Base-by-base conservation (phyloP, 2,888 invertebrate species). In the Hydriomena furcata region DNA sequence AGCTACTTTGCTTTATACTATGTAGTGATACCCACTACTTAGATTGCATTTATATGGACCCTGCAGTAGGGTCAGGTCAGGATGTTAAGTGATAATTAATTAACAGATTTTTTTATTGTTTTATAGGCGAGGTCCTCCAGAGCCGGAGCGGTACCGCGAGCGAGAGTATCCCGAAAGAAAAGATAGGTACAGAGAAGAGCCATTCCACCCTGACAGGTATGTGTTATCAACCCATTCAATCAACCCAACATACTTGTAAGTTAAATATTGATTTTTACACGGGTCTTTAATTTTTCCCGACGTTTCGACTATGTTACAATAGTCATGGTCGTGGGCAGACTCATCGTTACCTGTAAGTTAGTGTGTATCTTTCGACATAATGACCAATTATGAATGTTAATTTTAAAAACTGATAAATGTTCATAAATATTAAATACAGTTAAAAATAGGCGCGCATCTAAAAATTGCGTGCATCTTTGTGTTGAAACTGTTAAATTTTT, bases 151-250 rank as follows among this genome's bases (percentile, higher is more conserved):
- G 36, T 84, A 70, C 68, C 78, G 76, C 11, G 53, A 53, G 23
- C 68, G 69, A 1, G 84, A 84, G 52, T 82, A 67, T 58, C 72
- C 70, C 5, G 87, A 83, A 31, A 80, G 78, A 72, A 82, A 79
- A 67, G 86, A 88, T 53, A 81, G 77, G 46, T 86, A 69, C 61
- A 76, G 73, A 17, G 84, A 85, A 61, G 84, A 87, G 7, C 65
- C 60, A 45, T 79, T 68, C 51, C 60, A 77, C 13, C 48, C 73
- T n/a, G 85, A 86, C 45, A 81, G 85, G 88, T 88, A 77, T 52
- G 68, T 52, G 68, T 71, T 38, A 5, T 11, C 24, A 12, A n/a
- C 13, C 30, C 7, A 3, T 8, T 23, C 11, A 27, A 20, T n/a
- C 11, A 17, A 27, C n/a, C 2, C 5, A 21, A n/a, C n/a, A n/a